phyloP scores from a whole-genome alignment of 2,888 invertebrate genomes.

The Troides oblongomaculatus region DNA sequence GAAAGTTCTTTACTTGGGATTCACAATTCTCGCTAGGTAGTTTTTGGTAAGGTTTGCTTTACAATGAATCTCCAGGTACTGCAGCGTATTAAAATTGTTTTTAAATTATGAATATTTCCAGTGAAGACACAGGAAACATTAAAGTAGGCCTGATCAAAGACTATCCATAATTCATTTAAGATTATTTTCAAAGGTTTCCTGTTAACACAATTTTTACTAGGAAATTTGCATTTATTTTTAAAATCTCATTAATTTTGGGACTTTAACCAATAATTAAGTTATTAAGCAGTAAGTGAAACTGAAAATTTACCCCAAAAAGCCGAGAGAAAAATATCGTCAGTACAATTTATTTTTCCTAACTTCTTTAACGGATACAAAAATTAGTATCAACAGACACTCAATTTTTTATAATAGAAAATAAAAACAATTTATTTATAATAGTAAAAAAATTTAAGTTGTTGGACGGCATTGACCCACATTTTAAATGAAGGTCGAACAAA shows the following conservation, averaged over 20 bases:
- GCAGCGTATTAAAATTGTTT: too few species aligned
- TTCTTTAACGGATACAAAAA: background rate
- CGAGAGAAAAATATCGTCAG: background rate
- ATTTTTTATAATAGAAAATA: background rate
- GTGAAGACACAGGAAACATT: too few species aligned
- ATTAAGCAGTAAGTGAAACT: background rate
- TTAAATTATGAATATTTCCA: too few species aligned
- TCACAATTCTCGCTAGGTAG: too few species aligned
- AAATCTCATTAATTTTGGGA: constrained; percentile 10
- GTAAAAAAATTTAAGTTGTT: background rate
- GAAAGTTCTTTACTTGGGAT: too few species aligned
- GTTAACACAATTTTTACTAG: too few species aligned
- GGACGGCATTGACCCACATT: constrained; percentile 64
- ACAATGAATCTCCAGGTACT: too few species aligned
- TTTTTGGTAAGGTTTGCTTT: too few species aligned
- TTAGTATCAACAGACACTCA: background rate
- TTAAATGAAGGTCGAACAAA: constrained; percentile 59
- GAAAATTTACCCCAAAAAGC: background rate
- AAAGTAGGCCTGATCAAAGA: too few species aligned
- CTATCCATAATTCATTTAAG: too few species aligned
- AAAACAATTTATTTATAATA: background rate
- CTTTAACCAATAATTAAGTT: constrained; percentile 8
- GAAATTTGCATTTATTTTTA: background rate
- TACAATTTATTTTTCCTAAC: background rate
- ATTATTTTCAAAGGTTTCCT: too few species aligned